Percentiles rank a stretch among this genome's conserved stretches.
Conservation (phyloP, 2,113 vertebrate species). For the Bettongia penicillata region DNA sequence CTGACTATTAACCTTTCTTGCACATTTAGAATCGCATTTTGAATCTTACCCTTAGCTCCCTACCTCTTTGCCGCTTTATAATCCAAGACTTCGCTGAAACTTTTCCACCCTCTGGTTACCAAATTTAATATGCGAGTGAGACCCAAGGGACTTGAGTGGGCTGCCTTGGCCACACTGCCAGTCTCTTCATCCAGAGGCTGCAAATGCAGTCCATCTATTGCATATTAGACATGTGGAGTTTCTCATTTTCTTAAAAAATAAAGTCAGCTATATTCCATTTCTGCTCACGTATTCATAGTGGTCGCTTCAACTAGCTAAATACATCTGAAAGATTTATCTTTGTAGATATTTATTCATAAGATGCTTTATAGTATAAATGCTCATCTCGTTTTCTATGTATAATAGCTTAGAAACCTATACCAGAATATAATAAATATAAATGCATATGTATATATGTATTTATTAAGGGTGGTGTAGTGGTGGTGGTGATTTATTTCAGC, state of each 20-base stretch:
- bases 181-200: not conserved
- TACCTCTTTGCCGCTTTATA: conserved; percentile 44
- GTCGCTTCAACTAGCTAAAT: conserved; percentile 38
- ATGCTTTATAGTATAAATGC: conserved; percentile 22
- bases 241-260: conserved; percentile 42
- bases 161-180: conserved; percentile 15
- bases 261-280: conserved; percentile 11
- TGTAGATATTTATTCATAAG: conserved; percentile 5
- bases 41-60: conserved; percentile 45
- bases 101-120: not conserved
- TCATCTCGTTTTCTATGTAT: conserved; percentile 23
- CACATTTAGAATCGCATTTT: conserved; percentile 35
- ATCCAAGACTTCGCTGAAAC: not conserved
- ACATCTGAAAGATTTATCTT: not conserved
- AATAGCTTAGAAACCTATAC: conserved; percentile 26
- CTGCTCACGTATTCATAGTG: conserved; percentile 6
- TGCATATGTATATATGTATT: conserved; percentile 21
- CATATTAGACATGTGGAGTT: conserved; percentile 24
- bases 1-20: conserved; percentile 19
- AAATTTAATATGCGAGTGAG: conserved; percentile 5
- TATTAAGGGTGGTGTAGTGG: not conserved
- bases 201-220: not conserved
- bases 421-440: conserved; percentile 27
- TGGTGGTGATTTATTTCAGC: not conserved
- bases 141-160: not conserved